A percentile compares a stretch with the other conserved stretches of the same genome.
Evolutionary conservation across 2,113 vertebrate genomes (phyloP).

Genomic region (Ginglymostoma cirratum): DNA sequence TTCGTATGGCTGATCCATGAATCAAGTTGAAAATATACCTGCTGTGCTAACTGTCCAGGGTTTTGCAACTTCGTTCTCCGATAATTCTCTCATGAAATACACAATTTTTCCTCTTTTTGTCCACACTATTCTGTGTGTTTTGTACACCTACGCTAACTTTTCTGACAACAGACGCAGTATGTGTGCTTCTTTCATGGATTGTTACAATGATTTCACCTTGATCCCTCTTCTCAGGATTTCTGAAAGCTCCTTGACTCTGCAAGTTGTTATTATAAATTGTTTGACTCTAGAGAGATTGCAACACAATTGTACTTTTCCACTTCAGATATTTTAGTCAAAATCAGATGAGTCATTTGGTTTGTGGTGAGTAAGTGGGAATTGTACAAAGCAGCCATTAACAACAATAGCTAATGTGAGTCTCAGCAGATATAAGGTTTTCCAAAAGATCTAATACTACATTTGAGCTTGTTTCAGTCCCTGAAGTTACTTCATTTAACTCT

Average conservation of each 20-base stretch:
- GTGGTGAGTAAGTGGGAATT: not conserved
- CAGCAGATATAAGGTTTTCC: not conserved
- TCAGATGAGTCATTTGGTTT: not conserved
- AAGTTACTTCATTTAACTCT: not conserved
- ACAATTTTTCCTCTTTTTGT: not conserved
- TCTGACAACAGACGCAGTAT: not conserved
- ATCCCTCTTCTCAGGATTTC: not conserved
- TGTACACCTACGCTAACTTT: not conserved
- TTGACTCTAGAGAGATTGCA: not conserved
- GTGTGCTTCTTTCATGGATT: not conserved
- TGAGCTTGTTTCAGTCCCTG: not conserved
- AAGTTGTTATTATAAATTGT: slow-evolving; percentile 7
- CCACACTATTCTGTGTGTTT: not conserved
- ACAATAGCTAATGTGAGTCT: not conserved
- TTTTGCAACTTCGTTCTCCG: not conserved
- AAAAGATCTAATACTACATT: not conserved
- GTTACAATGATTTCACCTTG: not conserved
- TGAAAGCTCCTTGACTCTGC: slow-evolving; percentile 11
- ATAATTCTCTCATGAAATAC: not conserved
- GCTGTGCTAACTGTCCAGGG: not conserved
- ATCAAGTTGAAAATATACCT: not conserved
- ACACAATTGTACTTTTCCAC: not conserved
- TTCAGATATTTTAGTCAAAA: not conserved
- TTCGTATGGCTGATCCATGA: no score
- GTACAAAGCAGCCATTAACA: not conserved